Evolutionary conservation across 2,888 invertebrate genomes (phyloP), one percentile per base, ranked within the genome.

Genomic region (Digitonthophagus gazella): DNA sequence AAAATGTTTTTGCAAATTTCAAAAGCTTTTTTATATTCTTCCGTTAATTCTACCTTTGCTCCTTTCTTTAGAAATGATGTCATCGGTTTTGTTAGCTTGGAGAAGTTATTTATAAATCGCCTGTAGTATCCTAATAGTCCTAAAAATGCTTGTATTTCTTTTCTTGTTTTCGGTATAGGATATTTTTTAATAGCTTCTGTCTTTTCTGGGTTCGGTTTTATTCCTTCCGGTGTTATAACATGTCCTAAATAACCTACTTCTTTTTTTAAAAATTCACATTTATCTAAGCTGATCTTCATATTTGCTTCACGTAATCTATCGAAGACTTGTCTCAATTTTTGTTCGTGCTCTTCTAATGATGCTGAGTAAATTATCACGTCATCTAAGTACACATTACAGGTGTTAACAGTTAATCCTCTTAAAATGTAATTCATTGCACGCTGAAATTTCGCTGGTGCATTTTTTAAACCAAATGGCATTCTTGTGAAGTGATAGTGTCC

Each of bases 361-460:
- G 71, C 67, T 1, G 71, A 71, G 58, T 70, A 77, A 15, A 77
- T 65, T 5, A 78, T 71, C 2, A 76, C 74, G 64, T 78, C 77
- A 28, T 77, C 78, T 11, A 77, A 68, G 71, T 75, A 78, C 5
- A 67, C 64, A 0, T 61, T n/a, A 20, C 67, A 67, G 18, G 15
- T 15, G n/a, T 44, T 16, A 4, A 16, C 55, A 15, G 55, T 65
- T 54, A 65, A 18, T 14, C 65, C 55, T 11, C 65, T 6, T 15
- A 65, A 22, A 11, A 76, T 68, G 65, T 64, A 66, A 28, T 75
- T 72, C 76, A 75, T 77, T 0, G 73, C 65, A 18, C 75, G 54
- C 58, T 75, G 76, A 63, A 76, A 75, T 0, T 75, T 77, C 8
- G 66, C n/a, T n/a, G n/a, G n/a, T n/a, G n/a, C n/a, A n/a, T n/a